Evolutionary conservation across 2,113 vertebrate genomes (phyloP).

Genomic region (Nycticorax nycticorax): DNA sequence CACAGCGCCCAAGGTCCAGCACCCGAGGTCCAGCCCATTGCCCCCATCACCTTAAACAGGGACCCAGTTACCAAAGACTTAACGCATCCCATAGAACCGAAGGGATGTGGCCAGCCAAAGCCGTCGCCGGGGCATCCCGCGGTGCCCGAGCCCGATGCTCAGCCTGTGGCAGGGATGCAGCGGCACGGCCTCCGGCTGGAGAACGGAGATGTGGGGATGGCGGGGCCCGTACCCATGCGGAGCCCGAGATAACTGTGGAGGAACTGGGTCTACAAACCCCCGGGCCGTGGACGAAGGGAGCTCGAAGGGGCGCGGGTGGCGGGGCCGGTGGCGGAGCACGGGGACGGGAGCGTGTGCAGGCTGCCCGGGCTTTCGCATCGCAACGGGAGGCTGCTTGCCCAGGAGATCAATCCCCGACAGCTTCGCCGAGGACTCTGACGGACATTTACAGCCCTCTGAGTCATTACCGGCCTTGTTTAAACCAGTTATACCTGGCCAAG

Average conservation of each 20-base stretch:
- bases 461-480: slow-evolving; percentile 63
- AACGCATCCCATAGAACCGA: not conserved
- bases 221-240: not conserved
- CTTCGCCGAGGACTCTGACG: not conserved
- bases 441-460: slow-evolving; percentile 66
- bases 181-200: not conserved
- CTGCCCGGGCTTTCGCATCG: not conserved
- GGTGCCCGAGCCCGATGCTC: not conserved
- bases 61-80: no score
- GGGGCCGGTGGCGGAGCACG: accelerated
- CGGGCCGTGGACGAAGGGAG: accelerated
- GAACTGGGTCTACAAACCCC: accelerated
- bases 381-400: not conserved
- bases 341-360: accelerated
- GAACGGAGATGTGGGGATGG: accelerated
- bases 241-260: accelerated
- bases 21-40: not conserved
- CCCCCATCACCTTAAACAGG: not conserved
- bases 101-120: accelerated
- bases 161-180: not conserved
- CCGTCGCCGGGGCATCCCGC: accelerated
- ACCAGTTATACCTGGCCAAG: slow-evolving; percentile 69
- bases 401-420: not conserved
- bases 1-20: not conserved
- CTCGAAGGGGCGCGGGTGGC: not conserved